Percentiles rank a stretch among this genome's conserved stretches.
Conservation (phyloP, 2,797 vertebrate genomes). For the Acrossocheilus fasciatus region DNA sequence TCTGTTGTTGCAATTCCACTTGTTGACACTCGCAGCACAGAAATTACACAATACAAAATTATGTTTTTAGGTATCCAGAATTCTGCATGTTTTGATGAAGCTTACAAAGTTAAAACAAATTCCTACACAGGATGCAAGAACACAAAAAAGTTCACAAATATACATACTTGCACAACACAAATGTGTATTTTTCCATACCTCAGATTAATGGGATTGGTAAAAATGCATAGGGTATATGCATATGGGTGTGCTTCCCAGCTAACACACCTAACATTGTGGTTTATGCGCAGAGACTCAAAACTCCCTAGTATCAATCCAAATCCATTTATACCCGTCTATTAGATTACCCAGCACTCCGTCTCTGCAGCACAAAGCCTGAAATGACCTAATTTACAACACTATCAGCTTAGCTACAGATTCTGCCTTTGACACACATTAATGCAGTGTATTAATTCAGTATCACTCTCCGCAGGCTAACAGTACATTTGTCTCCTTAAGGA, state of each 20-base stretch:
- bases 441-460: conserved; percentile 53
- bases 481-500: conserved; percentile 33
- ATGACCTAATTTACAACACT: conserved; percentile 52
- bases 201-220: conserved; percentile 41
- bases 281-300: conserved; percentile 45
- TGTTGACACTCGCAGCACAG: neutral
- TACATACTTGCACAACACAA: neutral
- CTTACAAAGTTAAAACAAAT: neutral
- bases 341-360: conserved; percentile 52
- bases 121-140: neutral
- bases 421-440: conserved; percentile 62
- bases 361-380: conserved; percentile 50
- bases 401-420: conserved; percentile 59
- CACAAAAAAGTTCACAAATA: neutral
- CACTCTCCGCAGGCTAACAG: conserved; percentile 35
- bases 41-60: neutral
- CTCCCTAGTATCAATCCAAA: conserved; percentile 63
- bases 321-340: conserved; percentile 68
- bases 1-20: neutral
- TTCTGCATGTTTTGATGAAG: neutral
- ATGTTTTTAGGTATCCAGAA: neutral
- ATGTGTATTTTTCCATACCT: neutral
- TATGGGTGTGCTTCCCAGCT: conserved; percentile 48
- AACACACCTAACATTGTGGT: conserved; percentile 55
- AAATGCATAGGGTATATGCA: neutral